These are phyloP conservation scores for Neosilurus hyrtlii DNA, from an alignment of 2,797 vertebrate species.

Conservation along the genomic window DNA sequence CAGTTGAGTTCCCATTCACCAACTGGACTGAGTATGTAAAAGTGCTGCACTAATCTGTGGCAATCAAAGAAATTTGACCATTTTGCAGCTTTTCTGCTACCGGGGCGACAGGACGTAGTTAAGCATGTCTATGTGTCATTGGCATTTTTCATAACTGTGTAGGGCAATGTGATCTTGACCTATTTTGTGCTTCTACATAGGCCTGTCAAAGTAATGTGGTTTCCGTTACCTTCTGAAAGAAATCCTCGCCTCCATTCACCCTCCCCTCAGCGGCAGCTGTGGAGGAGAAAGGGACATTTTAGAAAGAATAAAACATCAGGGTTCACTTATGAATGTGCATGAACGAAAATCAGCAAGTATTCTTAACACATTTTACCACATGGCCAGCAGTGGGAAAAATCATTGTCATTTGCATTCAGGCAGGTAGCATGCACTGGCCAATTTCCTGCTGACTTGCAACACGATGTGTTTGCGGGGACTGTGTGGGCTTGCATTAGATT, in stretches of 20 bases:
- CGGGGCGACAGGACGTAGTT: neutral
- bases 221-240: conserved; percentile 85
- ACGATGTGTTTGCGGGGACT: conserved; percentile 27
- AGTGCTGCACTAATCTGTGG: neutral
- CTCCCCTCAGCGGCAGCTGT: conserved; percentile 86
- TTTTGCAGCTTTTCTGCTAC: conserved; percentile 8
- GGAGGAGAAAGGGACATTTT: conserved; percentile 59
- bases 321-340: conserved; percentile 49
- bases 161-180: conserved; percentile 42
- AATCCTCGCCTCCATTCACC: conserved; percentile 86
- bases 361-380: conserved; percentile 46
- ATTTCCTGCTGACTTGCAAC: conserved; percentile 34
- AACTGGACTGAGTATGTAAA: neutral
- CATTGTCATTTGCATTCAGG: conserved; percentile 21
- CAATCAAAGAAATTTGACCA: conserved; percentile 20
- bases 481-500: conserved; percentile 3
- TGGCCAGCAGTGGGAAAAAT: conserved; percentile 36
- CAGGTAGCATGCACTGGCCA: conserved; percentile 12
- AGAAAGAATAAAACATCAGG: conserved; percentile 50
- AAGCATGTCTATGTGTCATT: conserved; percentile 35
- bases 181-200: conserved; percentile 19
- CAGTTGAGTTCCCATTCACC: conserved; percentile 7
- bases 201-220: conserved; percentile 44
- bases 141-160: conserved; percentile 28
- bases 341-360: conserved; percentile 48